These are phyloP conservation scores for Molorchus minor DNA, from an alignment of 2,888 invertebrate species.

Conservation along the genomic window DNA sequence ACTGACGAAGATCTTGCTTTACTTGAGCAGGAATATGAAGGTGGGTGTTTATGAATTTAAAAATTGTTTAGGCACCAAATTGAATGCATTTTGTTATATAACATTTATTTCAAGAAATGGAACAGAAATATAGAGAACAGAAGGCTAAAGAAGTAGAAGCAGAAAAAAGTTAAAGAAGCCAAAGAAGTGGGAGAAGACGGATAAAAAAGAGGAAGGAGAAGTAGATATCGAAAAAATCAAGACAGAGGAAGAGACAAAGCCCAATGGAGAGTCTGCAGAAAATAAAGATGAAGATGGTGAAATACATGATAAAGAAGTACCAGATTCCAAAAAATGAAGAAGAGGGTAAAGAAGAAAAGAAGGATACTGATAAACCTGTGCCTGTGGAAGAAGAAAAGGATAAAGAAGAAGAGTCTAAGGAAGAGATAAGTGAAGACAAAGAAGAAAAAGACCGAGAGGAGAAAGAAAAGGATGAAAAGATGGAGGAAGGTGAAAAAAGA, in stretches of 20 bases:
- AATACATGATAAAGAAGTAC: constrained; percentile 45
- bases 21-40: constrained; percentile 75
- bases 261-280: constrained; percentile 60
- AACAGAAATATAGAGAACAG: constrained; percentile 53
- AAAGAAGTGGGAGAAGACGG: constrained; percentile 53
- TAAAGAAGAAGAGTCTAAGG: constrained; percentile 57
- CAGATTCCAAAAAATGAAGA: constrained; percentile 35
- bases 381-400: constrained; percentile 62
- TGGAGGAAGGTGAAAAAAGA: constrained; percentile 37
- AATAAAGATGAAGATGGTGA: constrained; percentile 47
- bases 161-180: constrained; percentile 46
- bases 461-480: constrained; percentile 45
- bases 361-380: constrained; percentile 52
- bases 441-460: constrained; percentile 42
- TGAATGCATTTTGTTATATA: background rate
- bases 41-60: too few relatives aligned
- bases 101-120: constrained; percentile 48
- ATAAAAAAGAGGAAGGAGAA: constrained; percentile 55
- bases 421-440: constrained; percentile 31
- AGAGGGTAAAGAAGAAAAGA: constrained; percentile 54
- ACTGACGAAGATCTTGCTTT: constrained; percentile 87
- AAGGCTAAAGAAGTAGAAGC: constrained; percentile 50
- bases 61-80: too few relatives aligned
- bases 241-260: constrained; percentile 25
- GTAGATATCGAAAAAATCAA: constrained; percentile 48